Percentiles rank a stretch among this genome's conserved stretches.
phyloP scores from a whole-genome alignment of 2,113 vertebrate genomes.

The Gadus chalcogrammus region DNA sequence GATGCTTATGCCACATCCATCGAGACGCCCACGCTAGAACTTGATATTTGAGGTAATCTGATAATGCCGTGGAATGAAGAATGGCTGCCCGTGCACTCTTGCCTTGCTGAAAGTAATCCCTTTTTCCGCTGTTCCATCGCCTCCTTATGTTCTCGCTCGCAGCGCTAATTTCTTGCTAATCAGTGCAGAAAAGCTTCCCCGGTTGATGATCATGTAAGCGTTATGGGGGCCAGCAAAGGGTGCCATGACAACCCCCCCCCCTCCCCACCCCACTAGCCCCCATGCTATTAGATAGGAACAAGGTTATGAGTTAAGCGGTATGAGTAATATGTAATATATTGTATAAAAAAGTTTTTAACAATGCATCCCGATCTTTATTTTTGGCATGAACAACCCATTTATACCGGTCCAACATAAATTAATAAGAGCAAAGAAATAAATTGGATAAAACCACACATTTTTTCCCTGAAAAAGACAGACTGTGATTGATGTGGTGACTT shows the following conservation, averaged over 20 bases:
- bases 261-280: no score
- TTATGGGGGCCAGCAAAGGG: neutral
- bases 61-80: slow-evolving; percentile 46
- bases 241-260: no score
- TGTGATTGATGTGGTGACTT: slow-evolving; percentile 8
- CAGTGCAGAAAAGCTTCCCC: slow-evolving; percentile 30
- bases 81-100: slow-evolving; percentile 44
- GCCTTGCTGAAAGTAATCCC: slow-evolving; percentile 47
- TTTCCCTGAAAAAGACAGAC: slow-evolving; percentile 16
- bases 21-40: slow-evolving; percentile 36
- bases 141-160: slow-evolving; percentile 36
- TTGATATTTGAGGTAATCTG: slow-evolving; percentile 57
- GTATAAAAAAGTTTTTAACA: no score
- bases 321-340: no score
- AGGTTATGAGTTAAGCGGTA: neutral
- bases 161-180: slow-evolving; percentile 51
- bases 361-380: neutral
- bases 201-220: slow-evolving; percentile 12
- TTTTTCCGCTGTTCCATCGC: slow-evolving; percentile 60
- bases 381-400: neutral
- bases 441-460: neutral
- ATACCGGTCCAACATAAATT: neutral
- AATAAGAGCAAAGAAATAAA: neutral
- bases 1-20: slow-evolving; percentile 32
- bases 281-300: neutral